Base-by-base conservation (phyloP, 2,113 vertebrate genomes). In the Cyprinus carpio region DNA sequence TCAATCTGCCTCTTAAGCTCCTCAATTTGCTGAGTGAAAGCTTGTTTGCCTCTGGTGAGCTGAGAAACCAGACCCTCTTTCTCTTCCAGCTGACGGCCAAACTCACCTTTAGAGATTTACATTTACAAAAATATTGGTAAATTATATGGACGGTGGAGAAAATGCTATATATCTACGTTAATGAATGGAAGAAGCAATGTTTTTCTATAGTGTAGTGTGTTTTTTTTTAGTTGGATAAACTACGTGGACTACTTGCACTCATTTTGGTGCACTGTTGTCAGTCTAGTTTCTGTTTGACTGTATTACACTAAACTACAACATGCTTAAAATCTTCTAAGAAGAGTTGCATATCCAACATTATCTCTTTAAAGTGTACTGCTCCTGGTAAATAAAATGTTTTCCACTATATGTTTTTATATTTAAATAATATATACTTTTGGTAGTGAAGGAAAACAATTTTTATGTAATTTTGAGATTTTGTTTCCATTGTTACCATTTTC, bases 401-500 rank as follows among this genome's bases (percentile, higher is more conserved):
- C 12, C 4, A 27, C 25, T 29, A 15, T 64, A 29, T 13, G 62
- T 64, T 6, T 29, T 12, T n/a, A n/a, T n/a, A n/a, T n/a, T n/a
- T n/a, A n/a, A n/a, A n/a, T n/a, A n/a, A n/a, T n/a, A n/a, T n/a
- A n/a, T 29, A 27, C 6, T 31, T 31, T 64, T 64, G 11, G 6
- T 15, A 31, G 4, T 2, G 31, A 31, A 31, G 31, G 31, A 31
- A 31, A 31, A 2, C 4, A 31, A 2, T n/a, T 31, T 31, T 31
- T 31, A 6, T 3, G 46, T 64, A 15, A 6, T 64, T 15, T 27
- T 27, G 11, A 64, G 60, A 13, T 11, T 46, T 31, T 31, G 31
- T 31, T 46, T 46, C 31, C 31, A 31, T 31, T 31, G 31, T 80
- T 87, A 90, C 87, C 89, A 79, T 88, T 90, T 62, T 90, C 87